These are phyloP conservation scores for Phaethornis superciliosus DNA, from an alignment of 2,113 vertebrate species.

Conservation along the genomic window DNA sequence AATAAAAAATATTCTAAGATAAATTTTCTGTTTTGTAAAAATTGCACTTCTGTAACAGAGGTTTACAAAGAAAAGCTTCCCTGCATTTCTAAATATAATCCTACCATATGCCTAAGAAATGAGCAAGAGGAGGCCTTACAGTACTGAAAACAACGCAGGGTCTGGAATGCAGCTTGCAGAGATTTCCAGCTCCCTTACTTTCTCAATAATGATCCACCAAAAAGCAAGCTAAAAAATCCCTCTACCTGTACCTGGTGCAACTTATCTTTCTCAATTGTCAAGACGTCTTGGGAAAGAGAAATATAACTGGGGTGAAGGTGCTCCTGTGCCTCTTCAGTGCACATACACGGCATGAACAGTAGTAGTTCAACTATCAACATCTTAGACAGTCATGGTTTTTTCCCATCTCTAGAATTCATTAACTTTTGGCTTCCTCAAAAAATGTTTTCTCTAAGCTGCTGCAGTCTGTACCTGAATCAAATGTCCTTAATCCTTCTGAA, in stretches of 20 bases:
- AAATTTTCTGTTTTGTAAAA: background rate
- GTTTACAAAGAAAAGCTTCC: background rate
- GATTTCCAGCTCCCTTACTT: background rate
- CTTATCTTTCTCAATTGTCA: background rate
- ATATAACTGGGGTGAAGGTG: background rate
- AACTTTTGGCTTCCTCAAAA: background rate
- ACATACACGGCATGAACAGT: background rate
- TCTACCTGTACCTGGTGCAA: background rate
- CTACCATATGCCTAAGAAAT: background rate
- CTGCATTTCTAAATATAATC: background rate
- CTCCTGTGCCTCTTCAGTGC: background rate
- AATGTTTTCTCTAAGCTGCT: background rate
- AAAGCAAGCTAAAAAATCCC: background rate
- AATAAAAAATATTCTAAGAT: background rate
- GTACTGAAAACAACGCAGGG: background rate
- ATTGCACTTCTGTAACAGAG: background rate
- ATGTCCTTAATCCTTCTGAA: background rate
- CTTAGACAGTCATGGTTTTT: background rate
- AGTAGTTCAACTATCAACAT: background rate
- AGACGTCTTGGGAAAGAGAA: background rate
- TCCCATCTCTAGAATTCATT: background rate
- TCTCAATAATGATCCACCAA: background rate
- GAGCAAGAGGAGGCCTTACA: background rate
- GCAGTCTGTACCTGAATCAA: background rate
- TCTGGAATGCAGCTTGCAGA: background rate